A percentile compares a stretch with the other conserved stretches of the same genome.
These are phyloP conservation scores for Anthoscopus minutus DNA, from an alignment of 2,113 vertebrate species.

Conservation along the genomic window DNA sequence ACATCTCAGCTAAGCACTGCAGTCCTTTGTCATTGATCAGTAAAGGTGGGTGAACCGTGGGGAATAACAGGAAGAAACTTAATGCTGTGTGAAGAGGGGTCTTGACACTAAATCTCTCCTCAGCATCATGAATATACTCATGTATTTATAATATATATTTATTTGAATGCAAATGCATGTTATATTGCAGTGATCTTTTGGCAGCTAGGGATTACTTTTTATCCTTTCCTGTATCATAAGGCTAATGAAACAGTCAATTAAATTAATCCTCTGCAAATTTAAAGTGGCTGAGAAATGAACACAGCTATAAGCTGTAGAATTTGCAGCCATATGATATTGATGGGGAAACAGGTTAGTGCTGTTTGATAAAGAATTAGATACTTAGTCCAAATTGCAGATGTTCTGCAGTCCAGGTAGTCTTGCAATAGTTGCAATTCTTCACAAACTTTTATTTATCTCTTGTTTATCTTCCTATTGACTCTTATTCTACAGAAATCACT, in stretches of 20 bases:
- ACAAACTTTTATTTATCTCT: background rate
- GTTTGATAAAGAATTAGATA: constrained; percentile 22
- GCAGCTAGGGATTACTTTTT: background rate
- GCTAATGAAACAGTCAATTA: constrained; percentile 52
- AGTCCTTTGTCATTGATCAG: background rate
- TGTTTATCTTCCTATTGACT: background rate
- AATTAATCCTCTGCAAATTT: constrained; percentile 50
- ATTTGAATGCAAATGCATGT: background rate
- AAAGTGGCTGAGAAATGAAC: constrained; percentile 11
- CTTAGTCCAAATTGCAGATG: background rate
- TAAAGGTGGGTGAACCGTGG: background rate
- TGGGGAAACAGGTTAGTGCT: background rate
- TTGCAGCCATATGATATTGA: background rate
- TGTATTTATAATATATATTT: background rate
- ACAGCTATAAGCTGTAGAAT: constrained; percentile 12
- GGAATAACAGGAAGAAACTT: background rate
- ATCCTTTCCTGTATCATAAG: constrained; percentile 25
- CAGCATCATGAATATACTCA: background rate
- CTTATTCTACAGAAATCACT: background rate
- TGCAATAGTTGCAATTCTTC: background rate
- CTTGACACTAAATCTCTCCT: background rate
- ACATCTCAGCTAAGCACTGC: background rate
- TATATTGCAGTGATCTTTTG: background rate
- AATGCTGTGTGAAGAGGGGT: background rate
- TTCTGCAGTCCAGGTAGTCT: background rate